Evolutionary conservation across 2,797 vertebrate species (phyloP).

Genomic region (Hafferia zeledoni): DNA sequence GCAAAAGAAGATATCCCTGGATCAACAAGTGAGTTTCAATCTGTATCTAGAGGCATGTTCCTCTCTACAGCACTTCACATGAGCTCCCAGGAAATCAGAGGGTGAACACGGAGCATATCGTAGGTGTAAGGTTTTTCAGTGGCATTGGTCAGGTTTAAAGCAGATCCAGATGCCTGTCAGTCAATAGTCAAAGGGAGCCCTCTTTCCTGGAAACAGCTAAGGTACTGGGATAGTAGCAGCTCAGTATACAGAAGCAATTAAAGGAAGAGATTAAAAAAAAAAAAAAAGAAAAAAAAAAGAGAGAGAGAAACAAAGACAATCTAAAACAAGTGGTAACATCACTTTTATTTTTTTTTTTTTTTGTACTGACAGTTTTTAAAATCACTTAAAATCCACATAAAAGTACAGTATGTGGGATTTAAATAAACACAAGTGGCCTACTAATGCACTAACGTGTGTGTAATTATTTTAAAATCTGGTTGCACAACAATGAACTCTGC

Average conservation of each 20-base stretch:
- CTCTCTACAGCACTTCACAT: neutral
- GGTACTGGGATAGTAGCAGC: neutral
- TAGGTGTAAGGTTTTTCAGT: neutral
- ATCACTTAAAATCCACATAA: constrained; percentile 67
- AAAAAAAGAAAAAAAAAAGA: too few species aligned
- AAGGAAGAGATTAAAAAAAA: neutral
- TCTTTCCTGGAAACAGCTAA: constrained; percentile 52
- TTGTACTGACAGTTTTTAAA: constrained; percentile 59
- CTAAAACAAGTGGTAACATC: constrained; percentile 30
- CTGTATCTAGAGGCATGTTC: neutral
- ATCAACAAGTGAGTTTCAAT: neutral
- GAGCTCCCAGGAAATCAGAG: neutral
- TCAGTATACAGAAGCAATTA: neutral
- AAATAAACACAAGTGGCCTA: constrained; percentile 66
- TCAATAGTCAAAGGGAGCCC: constrained; percentile 10
- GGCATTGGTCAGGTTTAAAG: constrained; percentile 1
- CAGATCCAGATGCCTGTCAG: constrained; percentile 6
- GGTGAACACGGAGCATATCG: neutral
- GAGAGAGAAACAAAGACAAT: neutral
- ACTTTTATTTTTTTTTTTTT: neutral
- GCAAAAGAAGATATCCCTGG: neutral
- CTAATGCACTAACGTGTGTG: constrained; percentile 58
- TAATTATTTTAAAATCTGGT: constrained; percentile 71
- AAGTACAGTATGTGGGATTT: constrained; percentile 62
- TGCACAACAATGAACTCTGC: constrained; percentile 64